Base-by-base conservation (phyloP, 2,888 invertebrate genomes). In the Choristoneura rosaceana region DNA sequence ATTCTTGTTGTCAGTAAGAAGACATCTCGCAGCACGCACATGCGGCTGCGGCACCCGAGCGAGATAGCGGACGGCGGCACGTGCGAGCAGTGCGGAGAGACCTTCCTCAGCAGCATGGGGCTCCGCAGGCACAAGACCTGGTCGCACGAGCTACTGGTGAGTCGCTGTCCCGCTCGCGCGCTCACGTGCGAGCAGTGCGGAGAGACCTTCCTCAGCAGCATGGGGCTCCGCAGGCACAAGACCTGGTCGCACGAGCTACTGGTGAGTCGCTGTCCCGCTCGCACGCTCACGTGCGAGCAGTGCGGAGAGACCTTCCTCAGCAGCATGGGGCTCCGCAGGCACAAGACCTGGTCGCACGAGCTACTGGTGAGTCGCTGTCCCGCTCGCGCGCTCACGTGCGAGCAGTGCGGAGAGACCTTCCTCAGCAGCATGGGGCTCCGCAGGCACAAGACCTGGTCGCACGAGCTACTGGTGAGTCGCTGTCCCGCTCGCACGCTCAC, bases 21-120 rank as follows among this genome's bases (percentile, higher is more conserved):
- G 65, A 60, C 80, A 70, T 68, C 62, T 74, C 69, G 55, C 0
- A 69, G 50, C 1, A 64, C 47, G 9, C 69, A 64, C 64, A 60
- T 73, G 59, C 7, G 79, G 68, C n/a, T 76, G 75, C 3, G 77
- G 75, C 74, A 80, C 74, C 61, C 63, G 58, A 47, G 74, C 75
- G 65, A 78, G 73, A 78, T 71, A 59, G 43, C 69, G 58, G 73
- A 61, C 70, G 79, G 80, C 60, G 80, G 79, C 17, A 79, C 79
- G 3, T 81, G 81, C 58, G 79, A 80, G 45, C 69, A 55, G 34
- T 81, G 81, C 41, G 81, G 81, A 0, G 80, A 81, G 33, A 76
- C 76, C 5, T 80, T 80, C 50, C 9, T 74, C 2, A 75, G 60
- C 62, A 47, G 70, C 2, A 74, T 74, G n/a, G 77, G 76, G 0